Conservation (phyloP, 1,140 invertebrate genomes). For the Bombus superbus region DNA sequence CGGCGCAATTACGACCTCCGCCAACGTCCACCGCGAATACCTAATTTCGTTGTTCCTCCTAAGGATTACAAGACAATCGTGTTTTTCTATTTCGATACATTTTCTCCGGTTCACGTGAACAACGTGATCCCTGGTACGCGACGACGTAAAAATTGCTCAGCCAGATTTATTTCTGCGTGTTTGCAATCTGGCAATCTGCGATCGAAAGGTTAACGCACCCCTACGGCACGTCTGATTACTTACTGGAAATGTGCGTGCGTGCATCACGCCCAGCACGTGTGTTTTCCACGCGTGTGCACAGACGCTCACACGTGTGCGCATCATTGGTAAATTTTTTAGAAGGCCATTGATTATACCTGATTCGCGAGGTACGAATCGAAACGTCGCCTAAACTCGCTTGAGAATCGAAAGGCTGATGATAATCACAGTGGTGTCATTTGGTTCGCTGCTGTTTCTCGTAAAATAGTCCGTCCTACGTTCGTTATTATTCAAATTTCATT, state of each 20-base stretch:
- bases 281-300: constrained; percentile 59
- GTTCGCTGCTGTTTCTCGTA: neutral
- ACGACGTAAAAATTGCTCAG: constrained; percentile 34
- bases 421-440: neutral
- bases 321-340: constrained; percentile 61
- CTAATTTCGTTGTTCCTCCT: neutral
- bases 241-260: constrained; percentile 61
- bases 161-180: constrained; percentile 60
- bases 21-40: constrained; percentile 12
- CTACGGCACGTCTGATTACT: constrained; percentile 60
- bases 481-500: no score
- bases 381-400: neutral
- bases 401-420: neutral
- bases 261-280: constrained; percentile 60
- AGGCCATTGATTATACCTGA: constrained; percentile 38
- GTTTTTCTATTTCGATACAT: neutral
- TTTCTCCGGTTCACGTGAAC: neutral
- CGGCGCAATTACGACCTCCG: constrained; percentile 32
- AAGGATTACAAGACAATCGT: neutral
- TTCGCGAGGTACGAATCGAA: constrained; percentile 40
- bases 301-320: constrained; percentile 49
- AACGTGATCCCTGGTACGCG: neutral
- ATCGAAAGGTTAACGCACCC: constrained; percentile 68
- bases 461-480: no score
- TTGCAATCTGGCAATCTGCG: constrained; percentile 55